phyloP scores from a whole-genome alignment of 2,888 invertebrate species.

The Lamellibrachia columna region DNA sequence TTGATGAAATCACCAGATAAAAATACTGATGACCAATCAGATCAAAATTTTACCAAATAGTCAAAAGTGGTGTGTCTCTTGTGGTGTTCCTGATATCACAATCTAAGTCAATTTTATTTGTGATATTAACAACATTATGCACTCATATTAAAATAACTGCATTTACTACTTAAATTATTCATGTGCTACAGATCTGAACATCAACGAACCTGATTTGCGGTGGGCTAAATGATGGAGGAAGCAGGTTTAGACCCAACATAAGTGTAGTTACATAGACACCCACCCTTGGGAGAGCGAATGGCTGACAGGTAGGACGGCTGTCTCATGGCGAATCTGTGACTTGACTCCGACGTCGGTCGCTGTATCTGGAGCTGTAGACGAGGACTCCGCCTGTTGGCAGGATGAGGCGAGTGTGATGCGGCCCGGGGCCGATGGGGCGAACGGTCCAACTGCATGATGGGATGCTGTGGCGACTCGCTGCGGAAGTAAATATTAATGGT shows the following conservation, averaged over 20 bases:
- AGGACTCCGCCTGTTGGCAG: slow-evolving; percentile 18
- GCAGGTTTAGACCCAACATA: not conserved
- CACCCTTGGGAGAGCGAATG: slow-evolving; percentile 54
- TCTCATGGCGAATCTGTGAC: slow-evolving; percentile 37
- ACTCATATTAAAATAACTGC: too few relatives aligned
- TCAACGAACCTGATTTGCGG: too few relatives aligned
- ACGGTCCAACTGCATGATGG: not conserved
- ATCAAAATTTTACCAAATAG: too few relatives aligned
- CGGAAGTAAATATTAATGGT: slow-evolving; percentile 40
- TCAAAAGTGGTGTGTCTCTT: too few relatives aligned
- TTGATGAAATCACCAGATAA: too few relatives aligned
- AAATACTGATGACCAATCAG: too few relatives aligned
- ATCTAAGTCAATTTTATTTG: too few relatives aligned
- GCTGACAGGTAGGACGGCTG: slow-evolving; percentile 63
- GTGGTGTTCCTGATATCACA: too few relatives aligned
- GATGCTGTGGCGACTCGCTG: slow-evolving; percentile 20
- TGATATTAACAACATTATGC: too few relatives aligned
- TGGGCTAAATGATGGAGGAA: too few relatives aligned
- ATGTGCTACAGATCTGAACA: too few relatives aligned
- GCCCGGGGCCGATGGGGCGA: slow-evolving; percentile 18
- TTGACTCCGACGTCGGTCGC: not conserved
- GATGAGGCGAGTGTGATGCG: slow-evolving; percentile 27
- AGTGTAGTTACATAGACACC: slow-evolving; percentile 39
- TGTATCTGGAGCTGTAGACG: not conserved
- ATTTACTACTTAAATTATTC: too few relatives aligned